phyloP scores from a whole-genome alignment of 2,888 invertebrate genomes.

The Caenorhabditis panamensis region DNA sequence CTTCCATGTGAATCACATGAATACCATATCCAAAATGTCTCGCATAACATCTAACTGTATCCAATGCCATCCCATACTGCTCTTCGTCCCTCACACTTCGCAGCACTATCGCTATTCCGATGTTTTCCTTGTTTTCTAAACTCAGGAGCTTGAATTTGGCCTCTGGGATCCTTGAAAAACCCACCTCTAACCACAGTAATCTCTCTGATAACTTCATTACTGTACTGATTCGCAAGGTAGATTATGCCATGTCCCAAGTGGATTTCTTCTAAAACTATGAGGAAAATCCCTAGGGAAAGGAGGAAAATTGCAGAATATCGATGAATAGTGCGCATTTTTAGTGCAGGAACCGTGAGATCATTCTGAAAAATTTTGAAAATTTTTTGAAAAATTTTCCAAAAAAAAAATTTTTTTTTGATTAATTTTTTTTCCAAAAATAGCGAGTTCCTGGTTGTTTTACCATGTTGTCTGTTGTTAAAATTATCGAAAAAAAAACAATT shows the following conservation, averaged over 20 bases:
- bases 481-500: no score
- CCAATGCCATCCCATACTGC: constrained; percentile 52
- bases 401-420: neutral
- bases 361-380: constrained; percentile 6
- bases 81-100: constrained; percentile 13
- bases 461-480: no score
- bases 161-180: no score
- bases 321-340: constrained; percentile 32
- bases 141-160: no score
- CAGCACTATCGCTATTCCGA: constrained; percentile 43
- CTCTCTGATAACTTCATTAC: constrained; percentile 29
- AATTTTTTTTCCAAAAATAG: neutral
- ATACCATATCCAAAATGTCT: constrained; percentile 42
- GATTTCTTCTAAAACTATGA: constrained; percentile 38
- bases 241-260: constrained; percentile 32
- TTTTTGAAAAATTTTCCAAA: constrained; percentile 1
- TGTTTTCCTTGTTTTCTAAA: constrained; percentile 24
- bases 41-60: constrained; percentile 56
- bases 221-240: constrained; percentile 46
- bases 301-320: constrained; percentile 24
- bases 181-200: constrained; percentile 38
- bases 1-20: constrained; percentile 26
- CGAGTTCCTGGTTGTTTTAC: neutral
- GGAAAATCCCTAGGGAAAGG: neutral
- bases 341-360: neutral